Evolutionary conservation across 2,888 invertebrate genomes (phyloP), one percentile per base, ranked within the genome.

Genomic region (Nematopogon swammerdamellus): DNA sequence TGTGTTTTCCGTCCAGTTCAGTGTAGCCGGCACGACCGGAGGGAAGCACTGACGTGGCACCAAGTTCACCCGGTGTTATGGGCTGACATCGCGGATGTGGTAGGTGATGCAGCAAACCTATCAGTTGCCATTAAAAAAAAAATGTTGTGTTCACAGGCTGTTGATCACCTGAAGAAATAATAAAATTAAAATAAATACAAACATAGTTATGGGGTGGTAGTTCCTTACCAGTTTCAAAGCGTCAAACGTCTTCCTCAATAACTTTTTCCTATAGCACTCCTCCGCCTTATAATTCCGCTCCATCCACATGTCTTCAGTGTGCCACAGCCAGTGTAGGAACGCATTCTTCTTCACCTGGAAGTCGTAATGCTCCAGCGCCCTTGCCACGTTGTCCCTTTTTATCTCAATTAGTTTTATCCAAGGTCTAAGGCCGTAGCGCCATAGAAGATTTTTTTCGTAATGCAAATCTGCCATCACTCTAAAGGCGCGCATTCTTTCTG

Each of bases 251-350:
- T 64, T 77, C 25, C 64, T 65, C 47, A 84, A 65, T 14, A 84
- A 53, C 44, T 75, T 82, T 51, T 67, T 76, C 11, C 75, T 65
- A 57, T 80, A 73, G 57, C 84, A 80, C 18, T 81, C 65, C 51
- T 84, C 76, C 0, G 89, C 88, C 51, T 72, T 75, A 55, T 68
- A 67, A 59, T 79, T 72, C 59, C 85, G 83, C 53, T 81, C 72
- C 45, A 70, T 72, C 63, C 75, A 73, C 60, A 73, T 68, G 46
- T 72, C 73, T 47, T 73, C 71, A 18, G 81, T 80, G 50, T 79
- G 64, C 63, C 72, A 73, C 68, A 80, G 81, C 83, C 83, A 84
- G 51, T 72, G 63, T 18, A 68, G 57, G 55, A 85, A 82, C 17
- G 68, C 60, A 52, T 74, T 81, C 55, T 73, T 81, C 55, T 80